Evolutionary conservation across 2,797 vertebrate genomes (phyloP).

Genomic region (Smutsia temminckii): DNA sequence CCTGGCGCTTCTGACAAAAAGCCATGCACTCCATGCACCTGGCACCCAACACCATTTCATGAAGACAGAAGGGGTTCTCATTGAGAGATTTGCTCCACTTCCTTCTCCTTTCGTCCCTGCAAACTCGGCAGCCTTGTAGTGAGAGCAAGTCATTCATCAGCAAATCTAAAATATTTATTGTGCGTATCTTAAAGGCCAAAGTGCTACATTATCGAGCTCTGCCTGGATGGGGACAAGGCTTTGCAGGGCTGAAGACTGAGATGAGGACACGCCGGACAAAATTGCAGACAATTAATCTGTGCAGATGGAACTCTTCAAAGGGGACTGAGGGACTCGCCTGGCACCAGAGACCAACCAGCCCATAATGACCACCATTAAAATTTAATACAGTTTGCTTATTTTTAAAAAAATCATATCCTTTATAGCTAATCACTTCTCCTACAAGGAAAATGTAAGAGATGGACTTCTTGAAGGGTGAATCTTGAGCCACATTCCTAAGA

Average conservation of each 20-base stretch:
- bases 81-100: background rate
- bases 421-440: background rate
- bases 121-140: background rate
- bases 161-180: slow-evolving; percentile 74
- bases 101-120: background rate
- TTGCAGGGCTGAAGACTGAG: background rate
- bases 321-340: background rate
- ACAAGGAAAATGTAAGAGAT: background rate
- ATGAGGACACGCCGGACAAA: background rate
- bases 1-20: background rate
- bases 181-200: slow-evolving; percentile 72
- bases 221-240: slow-evolving; percentile 29
- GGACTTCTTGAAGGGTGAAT: background rate
- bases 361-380: slow-evolving; percentile 67
- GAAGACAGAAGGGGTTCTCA: background rate
- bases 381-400: slow-evolving; percentile 67
- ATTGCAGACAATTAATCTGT: slow-evolving; percentile 63
- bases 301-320: slow-evolving; percentile 42
- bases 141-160: slow-evolving; percentile 63
- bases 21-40: background rate
- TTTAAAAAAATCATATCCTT: slow-evolving; percentile 16
- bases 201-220: slow-evolving; percentile 55
- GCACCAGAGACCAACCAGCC: slow-evolving; percentile 43
- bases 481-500: background rate
- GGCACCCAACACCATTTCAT: background rate